phyloP scores from a whole-genome alignment of 2,113 vertebrate species.

The Sinocyclocheilus anshuiensis region DNA sequence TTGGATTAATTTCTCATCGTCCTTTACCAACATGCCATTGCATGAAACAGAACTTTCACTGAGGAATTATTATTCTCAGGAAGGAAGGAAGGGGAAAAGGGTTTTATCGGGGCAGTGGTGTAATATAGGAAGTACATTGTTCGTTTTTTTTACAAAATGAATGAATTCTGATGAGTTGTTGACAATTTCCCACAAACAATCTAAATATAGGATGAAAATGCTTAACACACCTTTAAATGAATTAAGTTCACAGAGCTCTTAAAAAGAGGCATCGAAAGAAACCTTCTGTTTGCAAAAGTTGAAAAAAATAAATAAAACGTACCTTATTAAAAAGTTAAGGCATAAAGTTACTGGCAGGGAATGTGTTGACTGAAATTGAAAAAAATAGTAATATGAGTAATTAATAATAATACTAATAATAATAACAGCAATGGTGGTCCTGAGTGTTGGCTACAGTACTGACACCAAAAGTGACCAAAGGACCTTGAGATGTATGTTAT shows the following conservation, averaged over 20 bases:
- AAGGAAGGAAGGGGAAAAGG: neutral
- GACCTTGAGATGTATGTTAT: neutral
- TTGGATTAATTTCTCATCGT: constrained; percentile 44
- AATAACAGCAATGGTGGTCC: constrained; percentile 18
- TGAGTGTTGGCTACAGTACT: constrained; percentile 50
- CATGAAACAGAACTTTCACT: constrained; percentile 69
- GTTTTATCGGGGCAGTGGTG: neutral
- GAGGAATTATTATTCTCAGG: constrained; percentile 43
- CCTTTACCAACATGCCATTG: constrained; percentile 84
- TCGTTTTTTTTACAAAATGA: neutral
- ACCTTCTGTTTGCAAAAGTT: neutral
- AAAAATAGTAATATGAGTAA: no score
- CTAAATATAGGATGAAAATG: neutral
- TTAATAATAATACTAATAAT: neutral
- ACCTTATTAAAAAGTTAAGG: constrained; percentile 31
- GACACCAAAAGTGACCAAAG: constrained; percentile 3
- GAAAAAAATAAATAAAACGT: no score
- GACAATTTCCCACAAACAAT: neutral
- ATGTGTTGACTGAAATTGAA: neutral
- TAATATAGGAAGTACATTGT: neutral
- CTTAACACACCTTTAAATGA: neutral
- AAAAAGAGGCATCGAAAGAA: neutral
- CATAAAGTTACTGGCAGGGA: constrained; percentile 11
- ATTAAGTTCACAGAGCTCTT: neutral
- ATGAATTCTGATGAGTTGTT: neutral